These are phyloP conservation scores for Micronycteris hirsuta DNA, from an alignment of 2,113 vertebrate species.

Conservation along the genomic window DNA sequence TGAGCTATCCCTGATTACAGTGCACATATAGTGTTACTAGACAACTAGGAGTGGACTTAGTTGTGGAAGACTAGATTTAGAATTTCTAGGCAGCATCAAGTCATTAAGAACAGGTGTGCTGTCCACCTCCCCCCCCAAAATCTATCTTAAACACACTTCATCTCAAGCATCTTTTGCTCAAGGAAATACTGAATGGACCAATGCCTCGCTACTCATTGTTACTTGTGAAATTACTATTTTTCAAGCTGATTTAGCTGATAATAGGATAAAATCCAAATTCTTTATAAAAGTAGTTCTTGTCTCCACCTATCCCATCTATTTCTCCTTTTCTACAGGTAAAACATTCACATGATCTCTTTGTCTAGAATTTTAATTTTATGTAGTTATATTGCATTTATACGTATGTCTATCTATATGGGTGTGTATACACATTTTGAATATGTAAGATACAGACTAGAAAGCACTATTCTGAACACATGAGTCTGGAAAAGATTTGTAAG, in stretches of 20 bases:
- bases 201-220: too few species aligned
- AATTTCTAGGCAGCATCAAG: not conserved
- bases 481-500: not conserved
- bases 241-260: not conserved
- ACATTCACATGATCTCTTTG: not conserved
- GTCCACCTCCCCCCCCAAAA: not conserved
- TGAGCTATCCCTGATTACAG: not conserved
- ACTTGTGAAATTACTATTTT: not conserved
- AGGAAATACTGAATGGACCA: not conserved
- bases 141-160: not conserved
- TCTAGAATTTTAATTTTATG: not conserved
- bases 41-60: not conserved
- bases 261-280: not conserved
- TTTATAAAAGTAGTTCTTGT: not conserved
- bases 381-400: not conserved
- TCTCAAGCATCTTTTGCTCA: not conserved
- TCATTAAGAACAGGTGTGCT: not conserved
- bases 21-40: not conserved
- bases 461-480: not conserved
- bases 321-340: not conserved
- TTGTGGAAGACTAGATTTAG: not conserved
- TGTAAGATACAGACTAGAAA: not conserved
- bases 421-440: not conserved
- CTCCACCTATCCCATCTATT: not conserved
- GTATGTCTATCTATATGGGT: not conserved